phyloP scores from a whole-genome alignment of 1,140 invertebrate genomes.

The Calephelis virginiensis region DNA sequence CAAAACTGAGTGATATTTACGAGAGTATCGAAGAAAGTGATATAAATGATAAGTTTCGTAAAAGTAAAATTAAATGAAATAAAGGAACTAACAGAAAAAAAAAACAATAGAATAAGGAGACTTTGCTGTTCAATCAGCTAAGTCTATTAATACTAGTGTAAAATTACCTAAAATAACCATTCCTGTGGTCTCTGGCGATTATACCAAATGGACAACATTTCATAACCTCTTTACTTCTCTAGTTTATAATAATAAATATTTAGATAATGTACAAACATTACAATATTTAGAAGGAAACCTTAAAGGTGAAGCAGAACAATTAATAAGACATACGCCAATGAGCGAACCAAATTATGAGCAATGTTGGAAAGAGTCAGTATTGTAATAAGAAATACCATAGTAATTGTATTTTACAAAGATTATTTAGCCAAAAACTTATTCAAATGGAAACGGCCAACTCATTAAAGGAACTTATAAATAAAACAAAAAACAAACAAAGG shows the following conservation, averaged over 20 bases:
- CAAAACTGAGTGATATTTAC: background rate
- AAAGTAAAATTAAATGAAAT: background rate
- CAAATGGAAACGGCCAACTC: background rate
- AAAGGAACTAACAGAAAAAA: background rate
- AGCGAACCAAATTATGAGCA: background rate
- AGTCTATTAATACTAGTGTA: too few relatives aligned
- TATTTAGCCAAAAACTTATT: conserved; percentile 2
- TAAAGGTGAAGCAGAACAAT: conserved; percentile 11
- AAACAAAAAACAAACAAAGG: background rate
- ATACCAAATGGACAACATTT: background rate
- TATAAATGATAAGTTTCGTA: background rate
- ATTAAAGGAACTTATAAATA: conserved; percentile 1
- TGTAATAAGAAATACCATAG: conserved; percentile 5
- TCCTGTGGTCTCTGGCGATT: background rate
- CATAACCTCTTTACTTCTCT: background rate
- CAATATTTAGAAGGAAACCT: background rate
- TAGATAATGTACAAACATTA: conserved; percentile 5
- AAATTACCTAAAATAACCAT: background rate
- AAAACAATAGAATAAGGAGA: background rate
- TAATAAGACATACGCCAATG: conserved; percentile 1
- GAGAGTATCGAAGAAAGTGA: background rate
- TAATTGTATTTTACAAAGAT: conserved; percentile 13
- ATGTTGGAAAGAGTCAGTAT: conserved; percentile 1
- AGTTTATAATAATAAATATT: background rate
- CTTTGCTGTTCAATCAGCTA: background rate